Conservation (phyloP, 2,888 invertebrate genomes). For the Maniola hyperantus region DNA sequence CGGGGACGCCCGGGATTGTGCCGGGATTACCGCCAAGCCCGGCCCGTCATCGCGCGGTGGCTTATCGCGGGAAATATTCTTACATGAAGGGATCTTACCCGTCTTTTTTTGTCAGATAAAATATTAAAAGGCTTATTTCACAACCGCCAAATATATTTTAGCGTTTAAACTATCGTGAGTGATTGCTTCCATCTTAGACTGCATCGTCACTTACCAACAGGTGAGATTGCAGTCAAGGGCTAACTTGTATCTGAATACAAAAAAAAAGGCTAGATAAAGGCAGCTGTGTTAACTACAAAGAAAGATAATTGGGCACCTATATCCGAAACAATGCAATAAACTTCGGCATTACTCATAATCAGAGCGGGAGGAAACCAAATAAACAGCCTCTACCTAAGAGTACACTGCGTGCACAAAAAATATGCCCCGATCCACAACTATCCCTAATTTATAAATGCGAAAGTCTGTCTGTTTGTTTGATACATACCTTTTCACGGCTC, state of each 20-base stretch:
- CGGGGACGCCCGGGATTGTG: slow-evolving; percentile 41
- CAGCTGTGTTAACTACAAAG: slow-evolving; percentile 15
- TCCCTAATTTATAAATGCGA: too few species aligned
- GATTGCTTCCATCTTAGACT: too few species aligned
- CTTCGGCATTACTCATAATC: slow-evolving; percentile 49
- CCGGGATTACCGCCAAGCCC: slow-evolving; percentile 44
- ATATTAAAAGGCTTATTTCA: slow-evolving; percentile 4
- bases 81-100: slow-evolving; percentile 49
- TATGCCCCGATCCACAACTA: background rate
- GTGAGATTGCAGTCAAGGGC: too few species aligned
- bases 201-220: too few species aligned
- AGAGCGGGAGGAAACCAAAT: slow-evolving; percentile 50
- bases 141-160: too few species aligned
- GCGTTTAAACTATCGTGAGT: too few species aligned
- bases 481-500: too few species aligned
- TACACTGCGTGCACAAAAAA: slow-evolving; percentile 34
- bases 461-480: too few species aligned
- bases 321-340: slow-evolving; percentile 41
- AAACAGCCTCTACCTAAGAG: slow-evolving; percentile 43
- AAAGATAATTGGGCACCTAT: slow-evolving; percentile 35
- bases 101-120: slow-evolving; percentile 28
- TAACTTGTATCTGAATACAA: too few species aligned
- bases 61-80: slow-evolving; percentile 63
- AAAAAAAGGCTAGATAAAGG: too few species aligned
- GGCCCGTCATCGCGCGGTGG: slow-evolving; percentile 60